Evolutionary conservation across 1,140 invertebrate species (phyloP).

Genomic region (Leucophenga varia): DNA sequence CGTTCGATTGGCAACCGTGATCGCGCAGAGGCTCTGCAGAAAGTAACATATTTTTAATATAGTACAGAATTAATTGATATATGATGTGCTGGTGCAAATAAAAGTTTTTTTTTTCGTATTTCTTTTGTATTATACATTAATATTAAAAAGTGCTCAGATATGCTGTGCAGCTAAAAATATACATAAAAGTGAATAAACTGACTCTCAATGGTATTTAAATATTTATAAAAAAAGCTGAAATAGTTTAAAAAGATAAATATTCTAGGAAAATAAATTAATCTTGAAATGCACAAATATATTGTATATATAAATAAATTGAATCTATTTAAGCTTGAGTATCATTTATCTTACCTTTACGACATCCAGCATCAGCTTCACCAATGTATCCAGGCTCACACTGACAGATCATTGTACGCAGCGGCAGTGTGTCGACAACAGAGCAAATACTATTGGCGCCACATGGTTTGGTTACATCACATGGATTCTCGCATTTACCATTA

Average conservation of each 20-base stretch:
- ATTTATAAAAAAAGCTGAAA: constrained; percentile 3
- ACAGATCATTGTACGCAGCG: constrained; percentile 84
- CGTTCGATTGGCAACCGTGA: constrained; percentile 69
- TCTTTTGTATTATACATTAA: not conserved
- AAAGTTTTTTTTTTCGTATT: too few relatives aligned
- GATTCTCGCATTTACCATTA: constrained; percentile 76
- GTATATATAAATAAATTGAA: too few relatives aligned
- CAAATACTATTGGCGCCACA: constrained; percentile 80
- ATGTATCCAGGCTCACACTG: constrained; percentile 77
- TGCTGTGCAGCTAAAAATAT: constrained; percentile 46
- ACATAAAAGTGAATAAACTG: constrained; percentile 23
- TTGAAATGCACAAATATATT: too few relatives aligned
- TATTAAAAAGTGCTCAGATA: not conserved
- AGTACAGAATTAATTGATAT: too few relatives aligned
- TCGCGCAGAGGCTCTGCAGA: constrained; percentile 58
- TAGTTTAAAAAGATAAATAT: not conserved
- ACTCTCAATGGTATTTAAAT: not conserved
- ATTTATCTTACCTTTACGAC: constrained; percentile 67
- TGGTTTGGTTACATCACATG: constrained; percentile 75
- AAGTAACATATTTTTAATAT: too few relatives aligned
- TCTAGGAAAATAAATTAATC: not conserved
- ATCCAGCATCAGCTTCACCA: constrained; percentile 82
- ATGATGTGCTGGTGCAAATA: too few relatives aligned
- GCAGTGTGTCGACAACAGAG: constrained; percentile 79
- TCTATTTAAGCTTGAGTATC: too few relatives aligned